These are phyloP conservation scores for Pseudopleuronectes americanus DNA, from an alignment of 2,797 vertebrate species.

Conservation along the genomic window DNA sequence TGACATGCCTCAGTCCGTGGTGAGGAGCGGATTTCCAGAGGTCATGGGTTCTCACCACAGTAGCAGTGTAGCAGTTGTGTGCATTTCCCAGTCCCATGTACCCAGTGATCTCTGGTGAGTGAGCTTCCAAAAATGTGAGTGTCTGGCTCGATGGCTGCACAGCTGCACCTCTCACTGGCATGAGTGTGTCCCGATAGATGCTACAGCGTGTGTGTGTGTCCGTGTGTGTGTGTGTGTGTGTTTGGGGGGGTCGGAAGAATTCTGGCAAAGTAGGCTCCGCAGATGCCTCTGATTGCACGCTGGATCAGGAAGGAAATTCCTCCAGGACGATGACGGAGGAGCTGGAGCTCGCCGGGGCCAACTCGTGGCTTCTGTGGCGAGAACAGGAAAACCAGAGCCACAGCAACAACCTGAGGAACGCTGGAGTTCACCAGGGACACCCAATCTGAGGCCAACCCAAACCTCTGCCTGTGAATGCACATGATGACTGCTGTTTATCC, in stretches of 20 bases:
- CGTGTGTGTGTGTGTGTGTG: conserved; percentile 18
- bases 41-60: conserved; percentile 54
- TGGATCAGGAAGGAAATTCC: conserved; percentile 79
- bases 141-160: conserved; percentile 50
- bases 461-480: conserved; percentile 51
- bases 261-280: conserved; percentile 65
- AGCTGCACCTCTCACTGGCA: conserved; percentile 63
- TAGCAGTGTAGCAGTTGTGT: conserved; percentile 47
- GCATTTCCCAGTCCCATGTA: conserved; percentile 30
- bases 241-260: conserved; percentile 41
- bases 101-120: conserved; percentile 32
- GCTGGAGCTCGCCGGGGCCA: conserved; percentile 27
- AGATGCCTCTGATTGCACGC: conserved; percentile 77
- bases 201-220: conserved; percentile 38
- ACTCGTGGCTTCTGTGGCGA: conserved; percentile 30
- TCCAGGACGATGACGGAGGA: conserved; percentile 57
- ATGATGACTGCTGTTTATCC: conserved; percentile 65
- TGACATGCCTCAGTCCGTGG: conserved; percentile 35
- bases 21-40: conserved; percentile 55
- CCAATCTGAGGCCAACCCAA: conserved; percentile 45
- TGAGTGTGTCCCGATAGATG: conserved; percentile 59
- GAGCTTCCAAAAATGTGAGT: conserved; percentile 35
- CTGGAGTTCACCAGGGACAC: conserved; percentile 10
- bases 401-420: conserved; percentile 2
- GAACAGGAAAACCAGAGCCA: conserved; percentile 22